Evolutionary conservation across 2,797 vertebrate species (phyloP).

Genomic region (Manis javanica): DNA sequence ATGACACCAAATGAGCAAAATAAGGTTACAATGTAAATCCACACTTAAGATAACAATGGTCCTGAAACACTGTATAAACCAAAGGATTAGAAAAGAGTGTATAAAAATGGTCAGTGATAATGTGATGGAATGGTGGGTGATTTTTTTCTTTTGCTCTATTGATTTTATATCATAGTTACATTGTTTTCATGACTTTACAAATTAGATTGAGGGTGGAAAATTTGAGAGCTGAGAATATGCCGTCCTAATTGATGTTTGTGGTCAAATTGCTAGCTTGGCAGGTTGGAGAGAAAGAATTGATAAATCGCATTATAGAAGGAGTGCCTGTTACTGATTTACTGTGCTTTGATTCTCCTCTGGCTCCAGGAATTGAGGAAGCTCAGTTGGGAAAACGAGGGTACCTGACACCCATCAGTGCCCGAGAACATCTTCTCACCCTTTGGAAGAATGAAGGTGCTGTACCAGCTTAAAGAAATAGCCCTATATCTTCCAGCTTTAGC

Average conservation of each 20-base stretch:
- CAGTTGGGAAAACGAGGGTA: slow-evolving; percentile 91
- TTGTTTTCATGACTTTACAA: neutral
- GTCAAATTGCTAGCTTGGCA: neutral
- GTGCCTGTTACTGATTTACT: neutral
- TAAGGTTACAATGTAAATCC: neutral
- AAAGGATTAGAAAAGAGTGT: neutral
- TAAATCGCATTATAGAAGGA: neutral
- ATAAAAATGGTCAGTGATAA: neutral
- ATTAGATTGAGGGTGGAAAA: neutral
- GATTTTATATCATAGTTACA: neutral
- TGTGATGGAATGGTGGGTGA: neutral
- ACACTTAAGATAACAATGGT: neutral
- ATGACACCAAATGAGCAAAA: neutral
- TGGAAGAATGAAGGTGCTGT: slow-evolving; percentile 95
- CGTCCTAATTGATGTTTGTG: neutral
- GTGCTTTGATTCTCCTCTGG: neutral
- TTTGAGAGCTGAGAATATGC: neutral
- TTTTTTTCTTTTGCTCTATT: neutral
- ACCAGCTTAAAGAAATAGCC: neutral
- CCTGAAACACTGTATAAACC: neutral
- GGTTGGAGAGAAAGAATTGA: neutral
- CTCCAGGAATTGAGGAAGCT: slow-evolving; percentile 85
- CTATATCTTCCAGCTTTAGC: neutral
- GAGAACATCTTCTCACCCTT: slow-evolving; percentile 90
- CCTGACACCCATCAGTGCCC: slow-evolving; percentile 92